Base-by-base conservation (phyloP, 2,113 vertebrate genomes). In the Uria lomvia region DNA sequence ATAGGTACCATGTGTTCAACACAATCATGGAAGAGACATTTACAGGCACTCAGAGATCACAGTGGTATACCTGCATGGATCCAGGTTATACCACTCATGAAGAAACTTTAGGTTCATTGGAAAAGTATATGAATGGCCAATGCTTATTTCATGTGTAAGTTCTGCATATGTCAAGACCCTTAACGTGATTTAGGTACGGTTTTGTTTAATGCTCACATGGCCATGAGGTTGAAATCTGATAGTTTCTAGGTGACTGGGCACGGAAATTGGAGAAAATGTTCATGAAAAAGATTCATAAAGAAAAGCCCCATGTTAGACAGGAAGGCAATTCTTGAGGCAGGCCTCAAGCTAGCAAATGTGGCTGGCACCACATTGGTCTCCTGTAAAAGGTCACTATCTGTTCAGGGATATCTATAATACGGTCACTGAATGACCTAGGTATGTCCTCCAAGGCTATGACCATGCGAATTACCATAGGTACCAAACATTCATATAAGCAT, bases 1-100 rank as follows among this genome's bases (percentile, higher is more conserved):
- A 95, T 87, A 95, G 36, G 70, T 94, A 91, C 91, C 95, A 96
- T 91, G 86, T 94, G 94, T 88, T 94, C 47, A 68, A 56, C 30
- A 65, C 34, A 53, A 55, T 53, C 24, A 72, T 22, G 32, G 83
- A 81, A 86, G 40, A 91, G 43, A 50, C 56, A 66, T 96, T 94
- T 92, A 87, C 43, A 86, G 83, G 52, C 88, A 84, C 38, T 38
- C 40, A 56, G 94, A 86, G 88, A 95, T 83, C 45, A 55, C 40
- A 67, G 70, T 63, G 59, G 77, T 91, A 87, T 85, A 94, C 84
- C 87, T 92, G 26, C 49, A 45, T 60, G 58, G 87, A 91, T 91
- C 92, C 43, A 49, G 86, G 27, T 75, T 75, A 52, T 87, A 65
- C 21, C 40, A 38, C 0, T 15, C 60, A 52, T 40, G 60, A 95